Base-by-base conservation (phyloP, 37 sponge, comb jelly and placozoan species). In the Oopsacas minuta region DNA sequence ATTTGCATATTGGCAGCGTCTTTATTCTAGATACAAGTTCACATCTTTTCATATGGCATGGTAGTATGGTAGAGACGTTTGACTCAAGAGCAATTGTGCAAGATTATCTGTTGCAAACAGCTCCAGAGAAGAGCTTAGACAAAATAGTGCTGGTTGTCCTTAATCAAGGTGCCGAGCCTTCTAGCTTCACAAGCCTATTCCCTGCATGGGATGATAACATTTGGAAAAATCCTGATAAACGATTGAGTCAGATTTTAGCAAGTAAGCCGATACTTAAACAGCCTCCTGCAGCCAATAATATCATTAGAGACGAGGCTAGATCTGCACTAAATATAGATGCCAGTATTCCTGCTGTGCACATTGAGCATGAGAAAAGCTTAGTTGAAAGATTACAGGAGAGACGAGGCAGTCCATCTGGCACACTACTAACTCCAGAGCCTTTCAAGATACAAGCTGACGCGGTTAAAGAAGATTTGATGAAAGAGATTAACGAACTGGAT, bases 51-150 rank as follows among this genome's bases (percentile, higher is more conserved):
- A 61, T 61, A 25, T 61, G 75, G 75, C 20, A 61, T 12, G 75
- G 75, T 12, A 12, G 17, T n/a, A 61, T 20, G 75, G 75, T 61
- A 12, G 75, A 61, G 75, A 61, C 75, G 28, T 34, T 61, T 34
- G 75, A 61, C 75, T 61, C 75, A 25, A 61, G 28, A 61, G 75
- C 75, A 61, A 61, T 61, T 61, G 75, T n/a, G 28, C 75, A 61
- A 12, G 75, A 61, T 34, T 61, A 25, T 34, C 75, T 61, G 75
- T 34, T 61, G 30, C 75, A 61, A 12, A n/a, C 28, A n/a, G 5
- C 75, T 12, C 75, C 75, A 61, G 75, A 61, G 75, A 61, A 61
- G 30, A n/a, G 28, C 20, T 34, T 61, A 5, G 75, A 61, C 32
- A 61, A 34, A 32, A 7, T 61, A 34, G 75, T 61, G 75, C 22